Base-by-base conservation (phyloP, 2,888 invertebrate genomes). In the Phyllotreta striolata region DNA sequence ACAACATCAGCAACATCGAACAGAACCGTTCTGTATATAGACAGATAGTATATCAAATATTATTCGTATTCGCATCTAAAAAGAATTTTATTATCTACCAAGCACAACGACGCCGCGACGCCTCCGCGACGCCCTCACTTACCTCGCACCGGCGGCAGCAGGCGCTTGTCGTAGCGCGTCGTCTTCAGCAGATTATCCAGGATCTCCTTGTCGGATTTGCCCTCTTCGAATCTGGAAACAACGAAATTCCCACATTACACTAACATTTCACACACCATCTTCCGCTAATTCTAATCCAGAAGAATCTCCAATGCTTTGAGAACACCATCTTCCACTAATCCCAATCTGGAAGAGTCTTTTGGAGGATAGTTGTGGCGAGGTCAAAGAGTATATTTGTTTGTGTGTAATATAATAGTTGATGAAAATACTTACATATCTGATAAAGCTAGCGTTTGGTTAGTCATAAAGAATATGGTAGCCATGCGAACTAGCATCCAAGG, bases 121-220 rank as follows among this genome's bases (percentile, higher is more conserved):
- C 43, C 38, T 56, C 43, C 39, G 9, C 5, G n/a, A 6, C 10
- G 10, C 39, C 12, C 24, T 37, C 71, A 79, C 83, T 83, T 83
- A 94, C 94, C 93, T 86, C 91, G 89, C 79, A 93, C 93, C 78
- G 93, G 93, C 78, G 95, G 95, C 79, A 94, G 87, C 82, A 95
- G 89, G 85, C 95, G 88, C 86, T 93, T 94, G 86, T 95, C 95
- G 85, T 95, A 95, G 83, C 93, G 90, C 80, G 91, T 91, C 79
- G 90, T 89, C 84, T 90, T 89, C 80, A 95, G 86, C 78, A 95
- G 87, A 84, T 93, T 90, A 87, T 95, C 95, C 85, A 95, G 85
- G 82, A 93, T 93, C 85, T 93, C 93, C 85, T 93, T 94, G 87
- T 93, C 93, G 82, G 93, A 93, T 85, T 92, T 93, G 77, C 93